phyloP scores from a whole-genome alignment of 2,888 invertebrate genomes.

The Ectropis crepuscularia region DNA sequence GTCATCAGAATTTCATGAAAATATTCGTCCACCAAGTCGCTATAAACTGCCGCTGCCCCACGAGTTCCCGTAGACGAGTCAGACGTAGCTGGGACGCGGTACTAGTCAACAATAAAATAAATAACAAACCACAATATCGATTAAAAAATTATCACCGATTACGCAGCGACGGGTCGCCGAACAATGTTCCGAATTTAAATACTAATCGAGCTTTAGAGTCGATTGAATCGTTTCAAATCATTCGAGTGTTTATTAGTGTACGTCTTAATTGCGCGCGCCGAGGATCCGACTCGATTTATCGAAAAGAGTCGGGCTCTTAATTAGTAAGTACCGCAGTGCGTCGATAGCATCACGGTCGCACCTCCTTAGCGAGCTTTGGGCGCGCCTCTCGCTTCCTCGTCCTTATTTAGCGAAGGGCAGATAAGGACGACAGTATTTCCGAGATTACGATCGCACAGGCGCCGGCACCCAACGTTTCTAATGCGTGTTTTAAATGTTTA shows the following conservation, averaged over 20 bases:
- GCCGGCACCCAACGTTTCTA: slow-evolving; percentile 80
- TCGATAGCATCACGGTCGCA: slow-evolving; percentile 75
- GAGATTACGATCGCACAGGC: slow-evolving; percentile 74
- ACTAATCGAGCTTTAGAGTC: slow-evolving; percentile 63
- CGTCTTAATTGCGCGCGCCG: slow-evolving; percentile 68
- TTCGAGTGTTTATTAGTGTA: slow-evolving; percentile 64
- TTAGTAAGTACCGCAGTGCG: slow-evolving; percentile 74
- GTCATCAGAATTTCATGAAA: too few species aligned
- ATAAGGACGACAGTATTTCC: slow-evolving; percentile 61
- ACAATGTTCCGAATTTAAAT: slow-evolving; percentile 71
- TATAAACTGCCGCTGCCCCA: too few species aligned
- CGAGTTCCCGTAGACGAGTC: too few species aligned
- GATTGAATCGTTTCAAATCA: slow-evolving; percentile 65
- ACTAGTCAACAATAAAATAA: slow-evolving; percentile 50
- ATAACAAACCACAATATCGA: slow-evolving; percentile 59
- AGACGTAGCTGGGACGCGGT: too few species aligned
- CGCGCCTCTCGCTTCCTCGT: slow-evolving; percentile 50
- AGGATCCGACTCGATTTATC: slow-evolving; percentile 53
- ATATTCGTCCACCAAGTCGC: too few species aligned
- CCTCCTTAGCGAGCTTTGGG: slow-evolving; percentile 63
- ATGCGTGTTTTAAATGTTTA: slow-evolving; percentile 83
- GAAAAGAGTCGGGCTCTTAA: slow-evolving; percentile 65
- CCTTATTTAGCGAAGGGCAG: slow-evolving; percentile 34
- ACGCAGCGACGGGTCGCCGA: slow-evolving; percentile 67
- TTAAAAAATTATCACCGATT: slow-evolving; percentile 76